These are phyloP conservation scores for Lagocephalus sceleratus DNA, from an alignment of 2,797 vertebrate genomes.

Conservation along the genomic window DNA sequence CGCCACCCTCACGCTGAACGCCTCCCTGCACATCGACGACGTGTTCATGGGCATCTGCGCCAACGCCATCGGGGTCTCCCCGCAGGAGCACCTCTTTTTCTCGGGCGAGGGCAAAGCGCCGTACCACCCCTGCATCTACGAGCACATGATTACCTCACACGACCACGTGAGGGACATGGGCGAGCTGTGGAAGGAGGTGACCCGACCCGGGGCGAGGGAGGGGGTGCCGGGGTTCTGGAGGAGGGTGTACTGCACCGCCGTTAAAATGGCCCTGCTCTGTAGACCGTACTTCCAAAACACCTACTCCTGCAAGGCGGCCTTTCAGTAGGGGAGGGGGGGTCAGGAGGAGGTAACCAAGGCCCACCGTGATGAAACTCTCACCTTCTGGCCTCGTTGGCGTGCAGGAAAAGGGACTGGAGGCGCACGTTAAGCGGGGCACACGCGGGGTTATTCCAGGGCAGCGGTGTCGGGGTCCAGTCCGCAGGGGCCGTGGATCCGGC, in stretches of 20 bases:
- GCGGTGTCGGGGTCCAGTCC: too few species aligned
- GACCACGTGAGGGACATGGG: conserved; percentile 86
- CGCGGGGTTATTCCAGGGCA: too few species aligned
- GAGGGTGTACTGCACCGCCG: conserved; percentile 82
- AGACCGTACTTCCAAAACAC: conserved; percentile 72
- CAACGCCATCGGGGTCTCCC: conserved; percentile 83
- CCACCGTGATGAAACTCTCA: conserved; percentile 6
- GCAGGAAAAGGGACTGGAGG: too few species aligned
- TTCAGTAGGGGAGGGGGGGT: conserved; percentile 67
- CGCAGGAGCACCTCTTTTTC: conserved; percentile 87
- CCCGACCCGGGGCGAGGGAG: conserved; percentile 78
- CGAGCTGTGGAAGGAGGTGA: conserved; percentile 84
- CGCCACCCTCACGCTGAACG: conserved; percentile 86
- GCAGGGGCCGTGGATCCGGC: too few species aligned
- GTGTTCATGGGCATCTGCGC: conserved; percentile 98
- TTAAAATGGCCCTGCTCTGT: conserved; percentile 88
- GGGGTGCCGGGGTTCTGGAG: conserved; percentile 76
- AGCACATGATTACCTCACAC: conserved; percentile 95
- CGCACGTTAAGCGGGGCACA: too few species aligned
- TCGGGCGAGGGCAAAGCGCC: conserved; percentile 90
- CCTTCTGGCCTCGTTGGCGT: background rate
- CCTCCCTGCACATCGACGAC: conserved; percentile 92
- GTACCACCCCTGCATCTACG: conserved; percentile 90
- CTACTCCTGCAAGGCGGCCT: conserved; percentile 89
- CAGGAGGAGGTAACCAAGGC: too few species aligned